Evolutionary conservation across 2,888 invertebrate genomes (phyloP).

Genomic region (Pristionchus arcanus): DNA sequence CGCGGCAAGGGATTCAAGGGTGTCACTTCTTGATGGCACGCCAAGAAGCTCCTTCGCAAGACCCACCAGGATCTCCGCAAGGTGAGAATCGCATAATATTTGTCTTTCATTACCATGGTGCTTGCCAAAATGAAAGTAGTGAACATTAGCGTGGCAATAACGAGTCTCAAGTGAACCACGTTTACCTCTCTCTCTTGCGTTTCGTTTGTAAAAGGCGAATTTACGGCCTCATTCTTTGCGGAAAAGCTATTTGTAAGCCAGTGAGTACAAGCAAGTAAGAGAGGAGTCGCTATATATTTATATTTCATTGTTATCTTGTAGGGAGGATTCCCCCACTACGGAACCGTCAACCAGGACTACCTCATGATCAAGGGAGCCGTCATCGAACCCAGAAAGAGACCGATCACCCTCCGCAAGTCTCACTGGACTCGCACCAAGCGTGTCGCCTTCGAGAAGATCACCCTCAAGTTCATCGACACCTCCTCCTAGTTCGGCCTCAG

Average conservation of each 20-base stretch:
- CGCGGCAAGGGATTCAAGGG: constrained; percentile 99
- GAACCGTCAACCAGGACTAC: too few relatives aligned
- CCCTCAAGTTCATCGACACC: constrained; percentile 98
- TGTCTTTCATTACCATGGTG: constrained; percentile 47
- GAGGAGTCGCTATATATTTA: constrained; percentile 58
- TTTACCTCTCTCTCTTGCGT: not conserved
- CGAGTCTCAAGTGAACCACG: constrained; percentile 50
- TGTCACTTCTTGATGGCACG: constrained; percentile 99
- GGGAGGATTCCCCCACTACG: constrained; percentile 99
- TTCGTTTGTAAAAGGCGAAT: too few relatives aligned
- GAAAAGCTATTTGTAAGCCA: constrained; percentile 51
- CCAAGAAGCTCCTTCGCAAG: constrained; percentile 99
- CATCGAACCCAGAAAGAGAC: constrained; percentile 97
- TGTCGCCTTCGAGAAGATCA: too few relatives aligned
- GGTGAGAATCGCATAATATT: constrained; percentile 58
- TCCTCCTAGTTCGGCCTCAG: constrained; percentile 99
- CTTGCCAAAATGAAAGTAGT: constrained; percentile 61
- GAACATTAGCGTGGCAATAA: constrained; percentile 57
- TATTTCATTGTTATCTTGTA: constrained; percentile 66
- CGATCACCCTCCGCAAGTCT: constrained; percentile 96
- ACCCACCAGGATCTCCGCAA: constrained; percentile 96
- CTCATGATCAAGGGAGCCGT: too few relatives aligned
- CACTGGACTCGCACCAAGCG: constrained; percentile 95
- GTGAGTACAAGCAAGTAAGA: constrained; percentile 48
- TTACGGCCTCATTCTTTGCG: constrained; percentile 19